These are phyloP conservation scores for Hiodon alosoides DNA, from an alignment of 2,113 vertebrate species.

Conservation along the genomic window DNA sequence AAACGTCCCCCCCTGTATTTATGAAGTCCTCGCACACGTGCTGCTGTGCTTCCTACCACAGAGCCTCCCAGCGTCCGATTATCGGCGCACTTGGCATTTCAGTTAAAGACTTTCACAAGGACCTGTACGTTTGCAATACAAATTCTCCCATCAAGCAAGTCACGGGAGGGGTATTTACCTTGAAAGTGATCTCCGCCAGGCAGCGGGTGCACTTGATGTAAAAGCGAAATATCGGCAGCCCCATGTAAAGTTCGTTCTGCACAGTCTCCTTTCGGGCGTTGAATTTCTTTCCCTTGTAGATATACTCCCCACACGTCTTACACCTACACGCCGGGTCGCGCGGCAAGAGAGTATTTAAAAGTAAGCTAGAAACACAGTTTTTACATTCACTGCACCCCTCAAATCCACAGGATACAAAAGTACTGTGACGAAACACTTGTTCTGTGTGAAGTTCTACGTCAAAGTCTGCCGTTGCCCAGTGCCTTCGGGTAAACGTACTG, in stretches of 20 bases:
- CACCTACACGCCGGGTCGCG: conserved; percentile 57
- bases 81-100: too few relatives aligned
- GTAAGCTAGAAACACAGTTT: too few relatives aligned
- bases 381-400: too few relatives aligned
- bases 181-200: conserved; percentile 85
- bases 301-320: conserved; percentile 91
- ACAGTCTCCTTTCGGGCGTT: conserved; percentile 94
- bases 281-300: conserved; percentile 96
- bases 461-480: background rate
- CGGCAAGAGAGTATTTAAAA: too few relatives aligned
- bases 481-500: too few relatives aligned
- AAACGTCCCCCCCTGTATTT: background rate
- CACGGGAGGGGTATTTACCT: conserved; percentile 56
- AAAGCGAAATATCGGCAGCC: conserved; percentile 90
- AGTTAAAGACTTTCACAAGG: too few relatives aligned
- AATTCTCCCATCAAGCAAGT: background rate
- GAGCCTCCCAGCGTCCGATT: too few relatives aligned
- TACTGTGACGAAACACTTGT: background rate
- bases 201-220: conserved; percentile 95
- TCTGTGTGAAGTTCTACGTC: background rate
- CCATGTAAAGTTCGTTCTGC: conserved; percentile 85
- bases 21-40: background rate
- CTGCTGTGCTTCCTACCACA: background rate
- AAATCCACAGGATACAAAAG: background rate
- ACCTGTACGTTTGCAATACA: background rate